Percentiles rank a stretch among this genome's conserved stretches.
Conservation (phyloP, 2,888 invertebrate species). For the Siphonodentalium dalli region DNA sequence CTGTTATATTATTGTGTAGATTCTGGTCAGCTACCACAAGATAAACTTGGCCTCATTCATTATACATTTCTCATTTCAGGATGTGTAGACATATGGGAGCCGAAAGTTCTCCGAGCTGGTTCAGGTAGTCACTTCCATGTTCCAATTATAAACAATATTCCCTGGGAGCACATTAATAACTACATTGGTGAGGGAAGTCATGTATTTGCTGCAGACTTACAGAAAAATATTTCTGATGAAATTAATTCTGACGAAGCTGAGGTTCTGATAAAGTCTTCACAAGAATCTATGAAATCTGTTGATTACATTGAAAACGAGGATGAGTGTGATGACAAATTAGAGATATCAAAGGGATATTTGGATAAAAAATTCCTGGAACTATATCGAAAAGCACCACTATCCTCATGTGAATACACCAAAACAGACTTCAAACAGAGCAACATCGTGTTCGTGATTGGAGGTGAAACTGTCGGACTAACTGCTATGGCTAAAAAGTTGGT, state of each 20-base stretch:
- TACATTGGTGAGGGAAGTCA: slow-evolving; percentile 67
- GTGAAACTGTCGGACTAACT: slow-evolving; percentile 89
- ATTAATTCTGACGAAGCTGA: not conserved
- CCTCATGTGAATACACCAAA: slow-evolving; percentile 32
- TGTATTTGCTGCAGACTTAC: slow-evolving; percentile 38
- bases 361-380: slow-evolving; percentile 3
- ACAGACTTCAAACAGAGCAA: slow-evolving; percentile 24
- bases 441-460: slow-evolving; percentile 80
- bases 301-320: not conserved
- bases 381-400: slow-evolving; percentile 32
- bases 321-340: not conserved
- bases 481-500: slow-evolving; percentile 73
- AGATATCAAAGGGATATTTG: not conserved
- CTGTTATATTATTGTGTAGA: too few species aligned
- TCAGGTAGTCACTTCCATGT: slow-evolving; percentile 86
- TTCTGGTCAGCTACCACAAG: too few species aligned
- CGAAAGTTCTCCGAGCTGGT: slow-evolving; percentile 84
- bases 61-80: slow-evolving; percentile 65
- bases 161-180: slow-evolving; percentile 73
- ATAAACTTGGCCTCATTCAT: not conserved
- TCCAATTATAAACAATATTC: slow-evolving; percentile 73
- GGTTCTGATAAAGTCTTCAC: not conserved
- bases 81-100: slow-evolving; percentile 88
- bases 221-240: not conserved
- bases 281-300: not conserved